phyloP scores from a whole-genome alignment of 2,888 invertebrate genomes.

The Lucinisca nassula region DNA sequence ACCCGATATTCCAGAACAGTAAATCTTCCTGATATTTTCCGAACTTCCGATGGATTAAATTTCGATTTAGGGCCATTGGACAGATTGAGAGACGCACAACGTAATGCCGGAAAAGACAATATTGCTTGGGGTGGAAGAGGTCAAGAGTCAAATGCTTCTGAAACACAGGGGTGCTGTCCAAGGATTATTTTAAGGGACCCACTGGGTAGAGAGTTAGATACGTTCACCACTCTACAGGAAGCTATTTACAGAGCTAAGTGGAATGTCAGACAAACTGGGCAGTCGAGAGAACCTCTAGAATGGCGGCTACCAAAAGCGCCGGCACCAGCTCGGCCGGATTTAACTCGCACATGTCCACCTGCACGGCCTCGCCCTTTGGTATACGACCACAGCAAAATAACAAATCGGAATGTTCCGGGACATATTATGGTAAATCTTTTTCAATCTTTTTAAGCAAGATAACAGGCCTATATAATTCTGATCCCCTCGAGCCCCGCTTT shows the following conservation, averaged over 20 bases:
- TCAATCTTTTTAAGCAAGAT: too few relatives aligned
- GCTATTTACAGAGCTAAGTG: conserved; percentile 80
- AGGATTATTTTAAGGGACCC: conserved; percentile 76
- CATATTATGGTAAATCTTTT: neutral
- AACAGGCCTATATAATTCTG: too few relatives aligned
- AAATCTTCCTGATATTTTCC: conserved; percentile 58
- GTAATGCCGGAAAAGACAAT: neutral
- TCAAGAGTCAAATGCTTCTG: neutral
- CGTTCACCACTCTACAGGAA: conserved; percentile 83
- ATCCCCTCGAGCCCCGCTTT: too few relatives aligned
- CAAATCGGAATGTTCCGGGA: neutral
- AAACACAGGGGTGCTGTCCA: conserved; percentile 57
- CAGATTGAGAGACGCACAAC: conserved; percentile 25
- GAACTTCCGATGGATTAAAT: conserved; percentile 55
- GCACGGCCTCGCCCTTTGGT: conserved; percentile 21
- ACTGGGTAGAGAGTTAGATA: conserved; percentile 80
- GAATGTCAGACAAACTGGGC: conserved; percentile 67
- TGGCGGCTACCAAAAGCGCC: conserved; percentile 86
- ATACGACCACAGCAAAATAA: neutral
- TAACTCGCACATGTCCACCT: conserved; percentile 74
- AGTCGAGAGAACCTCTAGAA: conserved; percentile 75
- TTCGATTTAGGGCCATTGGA: conserved; percentile 57
- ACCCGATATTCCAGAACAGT: conserved; percentile 6
- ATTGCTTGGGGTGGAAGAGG: neutral
- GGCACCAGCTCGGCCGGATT: conserved; percentile 84